Percentiles rank a stretch among this genome's conserved stretches.
phyloP scores from a whole-genome alignment of 1,140 invertebrate genomes.

The Saxidomus purpurata region DNA sequence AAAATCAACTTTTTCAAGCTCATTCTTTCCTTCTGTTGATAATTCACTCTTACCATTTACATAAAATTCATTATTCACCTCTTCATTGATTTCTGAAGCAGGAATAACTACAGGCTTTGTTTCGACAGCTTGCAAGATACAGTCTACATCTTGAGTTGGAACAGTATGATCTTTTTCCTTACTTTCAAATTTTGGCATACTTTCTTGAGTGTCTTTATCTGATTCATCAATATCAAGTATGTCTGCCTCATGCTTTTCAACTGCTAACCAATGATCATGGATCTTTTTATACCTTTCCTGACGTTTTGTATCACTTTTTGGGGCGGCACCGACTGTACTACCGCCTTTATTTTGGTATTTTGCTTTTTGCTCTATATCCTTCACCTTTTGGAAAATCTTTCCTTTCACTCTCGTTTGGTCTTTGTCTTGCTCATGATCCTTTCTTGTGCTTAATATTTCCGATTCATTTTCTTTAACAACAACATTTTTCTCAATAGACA shows the following conservation, averaged over 20 bases:
- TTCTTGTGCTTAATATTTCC: background rate
- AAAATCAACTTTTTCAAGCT: background rate
- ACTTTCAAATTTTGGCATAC: background rate
- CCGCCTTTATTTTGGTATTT: constrained; percentile 5
- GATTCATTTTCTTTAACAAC: no score
- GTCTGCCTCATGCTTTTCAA: constrained; percentile 60
- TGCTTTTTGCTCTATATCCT: constrained; percentile 8
- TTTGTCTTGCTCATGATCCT: background rate
- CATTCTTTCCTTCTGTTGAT: background rate
- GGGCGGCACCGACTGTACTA: background rate
- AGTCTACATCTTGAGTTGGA: no score
- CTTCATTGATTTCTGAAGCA: no score
- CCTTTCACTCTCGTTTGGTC: background rate
- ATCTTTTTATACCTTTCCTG: constrained; percentile 52
- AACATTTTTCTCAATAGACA: no score
- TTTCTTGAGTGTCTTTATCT: constrained; percentile 16
- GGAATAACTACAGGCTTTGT: no score
- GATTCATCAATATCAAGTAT: constrained; percentile 53
- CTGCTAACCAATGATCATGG: constrained; percentile 53
- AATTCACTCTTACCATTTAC: background rate
- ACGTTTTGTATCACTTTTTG: background rate
- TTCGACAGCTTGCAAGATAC: no score
- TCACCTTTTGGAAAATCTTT: constrained; percentile 17
- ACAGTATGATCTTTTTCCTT: background rate
- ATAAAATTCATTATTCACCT: no score